Conservation (phyloP, 1,140 invertebrate species). For the Bradynema listronoti region DNA sequence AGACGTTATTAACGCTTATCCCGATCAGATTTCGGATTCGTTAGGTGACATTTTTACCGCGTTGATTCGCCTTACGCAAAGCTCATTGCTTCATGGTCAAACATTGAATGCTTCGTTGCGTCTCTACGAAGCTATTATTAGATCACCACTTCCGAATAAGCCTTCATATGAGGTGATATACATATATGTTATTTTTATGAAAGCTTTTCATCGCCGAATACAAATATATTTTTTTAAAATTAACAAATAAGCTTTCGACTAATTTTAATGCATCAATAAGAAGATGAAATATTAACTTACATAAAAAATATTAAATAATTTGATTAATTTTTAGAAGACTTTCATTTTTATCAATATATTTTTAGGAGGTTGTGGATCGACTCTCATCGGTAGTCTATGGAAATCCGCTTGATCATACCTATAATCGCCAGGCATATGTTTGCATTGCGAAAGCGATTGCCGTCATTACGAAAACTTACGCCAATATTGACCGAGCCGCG, state of each 20-base stretch:
- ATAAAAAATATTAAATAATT: too few species aligned
- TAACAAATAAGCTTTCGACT: too few species aligned
- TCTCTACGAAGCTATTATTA: constrained; percentile 69
- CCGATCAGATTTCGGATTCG: constrained; percentile 29
- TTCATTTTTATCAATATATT: too few species aligned
- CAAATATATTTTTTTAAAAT: too few species aligned
- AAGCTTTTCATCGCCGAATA: too few species aligned
- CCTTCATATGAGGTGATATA: constrained; percentile 30
- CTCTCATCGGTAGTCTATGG: constrained; percentile 22
- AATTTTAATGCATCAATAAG: too few species aligned
- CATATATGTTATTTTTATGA: constrained; percentile 26
- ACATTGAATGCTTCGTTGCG: constrained; percentile 81
- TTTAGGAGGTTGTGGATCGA: constrained; percentile 32
- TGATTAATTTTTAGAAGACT: too few species aligned
- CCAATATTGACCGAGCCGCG: constrained; percentile 32
- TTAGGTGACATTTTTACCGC: constrained; percentile 23
- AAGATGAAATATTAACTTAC: too few species aligned
- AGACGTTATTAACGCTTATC: constrained; percentile 32
- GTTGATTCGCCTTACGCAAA: constrained; percentile 67
- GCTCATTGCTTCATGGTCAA: constrained; percentile 79
- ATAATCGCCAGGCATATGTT: constrained; percentile 40
- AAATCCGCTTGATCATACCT: constrained; percentile 21
- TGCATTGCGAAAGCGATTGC: constrained; percentile 39
- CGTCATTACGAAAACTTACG: constrained; percentile 23
- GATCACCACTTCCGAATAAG: constrained; percentile 64